Conservation (phyloP, 37 sponge, comb jelly and placozoan species). For the Tethya wilhelma region DNA sequence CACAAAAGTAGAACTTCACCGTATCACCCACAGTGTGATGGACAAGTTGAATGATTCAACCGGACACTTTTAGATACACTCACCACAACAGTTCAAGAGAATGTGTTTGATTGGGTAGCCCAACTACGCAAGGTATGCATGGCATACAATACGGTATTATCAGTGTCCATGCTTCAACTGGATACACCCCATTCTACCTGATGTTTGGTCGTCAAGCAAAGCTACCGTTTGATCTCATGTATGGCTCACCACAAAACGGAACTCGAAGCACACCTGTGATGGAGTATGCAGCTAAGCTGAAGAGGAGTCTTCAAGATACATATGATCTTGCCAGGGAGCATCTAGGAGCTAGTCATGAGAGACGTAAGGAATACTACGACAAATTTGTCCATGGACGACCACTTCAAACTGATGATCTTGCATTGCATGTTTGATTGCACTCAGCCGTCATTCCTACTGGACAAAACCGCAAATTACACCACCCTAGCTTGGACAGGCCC, state of each 20-base stretch:
- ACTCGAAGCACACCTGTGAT: background rate
- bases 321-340: too few species aligned
- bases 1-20: constrained; percentile 53
- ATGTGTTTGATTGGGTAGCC: constrained; percentile 40
- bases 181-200: constrained; percentile 40
- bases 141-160: constrained; percentile 67
- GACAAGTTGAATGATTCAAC: constrained; percentile 62
- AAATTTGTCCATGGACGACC: constrained; percentile 48
- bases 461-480: constrained; percentile 40
- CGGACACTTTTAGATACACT: constrained; percentile 32
- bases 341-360: too few species aligned
- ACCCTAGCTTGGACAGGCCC: constrained; percentile 60
- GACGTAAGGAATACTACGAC: constrained; percentile 15
- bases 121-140: constrained; percentile 37
- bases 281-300: constrained; percentile 47
- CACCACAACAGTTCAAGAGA: constrained; percentile 4
- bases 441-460: constrained; percentile 34
- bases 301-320: background rate
- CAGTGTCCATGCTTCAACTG: constrained; percentile 37
- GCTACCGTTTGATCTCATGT: constrained; percentile 29
- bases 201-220: constrained; percentile 61
- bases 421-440: constrained; percentile 66
- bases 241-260: background rate
- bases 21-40: constrained; percentile 67
- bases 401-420: constrained; percentile 31